phyloP scores from a whole-genome alignment of 2,113 vertebrate genomes.

The Butastur rufipennis region DNA sequence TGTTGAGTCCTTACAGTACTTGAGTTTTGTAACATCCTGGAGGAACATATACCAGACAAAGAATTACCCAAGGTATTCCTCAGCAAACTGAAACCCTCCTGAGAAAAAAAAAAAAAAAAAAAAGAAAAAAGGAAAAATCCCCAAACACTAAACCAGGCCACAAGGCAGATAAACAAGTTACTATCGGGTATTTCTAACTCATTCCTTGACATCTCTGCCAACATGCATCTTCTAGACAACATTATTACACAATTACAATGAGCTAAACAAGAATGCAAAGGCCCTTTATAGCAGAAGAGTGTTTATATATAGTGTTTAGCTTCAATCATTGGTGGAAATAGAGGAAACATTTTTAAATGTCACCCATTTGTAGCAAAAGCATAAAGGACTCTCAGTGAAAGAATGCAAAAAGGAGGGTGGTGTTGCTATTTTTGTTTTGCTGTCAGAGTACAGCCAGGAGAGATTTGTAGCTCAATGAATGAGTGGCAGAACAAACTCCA shows the following conservation, averaged over 20 bases:
- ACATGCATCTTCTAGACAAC: neutral
- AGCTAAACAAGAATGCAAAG: neutral
- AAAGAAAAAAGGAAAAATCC: fast-evolving
- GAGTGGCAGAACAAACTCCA: neutral
- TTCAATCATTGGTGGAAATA: neutral
- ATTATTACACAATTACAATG: neutral
- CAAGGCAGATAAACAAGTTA: conserved; percentile 2
- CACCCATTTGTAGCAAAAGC: neutral
- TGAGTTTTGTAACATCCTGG: neutral
- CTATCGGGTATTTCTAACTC: neutral
- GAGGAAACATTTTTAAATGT: neutral
- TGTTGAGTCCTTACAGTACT: neutral
- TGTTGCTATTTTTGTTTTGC: neutral
- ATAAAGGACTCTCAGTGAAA: fast-evolving
- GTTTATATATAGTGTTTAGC: neutral
- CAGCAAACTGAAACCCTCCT: neutral
- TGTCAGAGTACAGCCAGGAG: neutral
- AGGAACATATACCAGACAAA: neutral
- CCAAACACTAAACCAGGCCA: neutral
- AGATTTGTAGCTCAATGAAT: neutral
- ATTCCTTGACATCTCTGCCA: neutral
- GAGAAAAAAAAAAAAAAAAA: neutral
- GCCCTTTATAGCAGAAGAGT: neutral
- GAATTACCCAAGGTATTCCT: neutral
- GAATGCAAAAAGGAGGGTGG: neutral